These are phyloP conservation scores for Sympetrum striolatum DNA, from an alignment of 2,888 invertebrate genomes.

Conservation along the genomic window DNA sequence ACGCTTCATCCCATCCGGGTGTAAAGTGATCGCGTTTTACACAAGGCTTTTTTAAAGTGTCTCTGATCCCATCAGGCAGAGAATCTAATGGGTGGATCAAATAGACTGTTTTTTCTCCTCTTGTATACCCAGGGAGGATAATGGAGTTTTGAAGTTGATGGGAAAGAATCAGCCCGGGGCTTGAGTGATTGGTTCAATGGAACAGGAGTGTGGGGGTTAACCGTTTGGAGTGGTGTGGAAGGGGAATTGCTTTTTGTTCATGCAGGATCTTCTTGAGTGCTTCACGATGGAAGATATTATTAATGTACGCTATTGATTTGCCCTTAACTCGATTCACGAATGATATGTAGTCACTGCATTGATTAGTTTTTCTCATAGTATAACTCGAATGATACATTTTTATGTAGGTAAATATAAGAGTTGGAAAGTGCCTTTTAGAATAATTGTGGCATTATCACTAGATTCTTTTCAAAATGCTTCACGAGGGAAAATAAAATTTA, in stretches of 20 bases:
- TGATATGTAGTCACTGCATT: not conserved
- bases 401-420: not conserved
- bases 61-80: not conserved
- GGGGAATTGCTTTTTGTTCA: not conserved
- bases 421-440: not conserved
- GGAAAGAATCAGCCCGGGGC: not conserved
- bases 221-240: not conserved
- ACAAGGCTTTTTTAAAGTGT: not conserved
- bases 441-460: not conserved
- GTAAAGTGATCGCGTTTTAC: not conserved
- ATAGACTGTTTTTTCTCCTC: not conserved
- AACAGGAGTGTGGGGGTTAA: not conserved
- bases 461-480: not conserved
- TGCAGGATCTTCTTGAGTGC: not conserved
- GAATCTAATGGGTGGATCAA: not conserved
- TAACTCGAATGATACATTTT: not conserved
- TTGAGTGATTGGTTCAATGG: not conserved
- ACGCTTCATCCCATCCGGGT: not conserved
- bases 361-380: not conserved
- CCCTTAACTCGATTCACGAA: not conserved
- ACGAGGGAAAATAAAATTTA: not conserved
- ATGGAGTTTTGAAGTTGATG: not conserved
- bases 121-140: not conserved
- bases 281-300: not conserved
- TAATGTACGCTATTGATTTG: not conserved